phyloP scores from a whole-genome alignment of 2,888 invertebrate species.

The Apamea epomidion region DNA sequence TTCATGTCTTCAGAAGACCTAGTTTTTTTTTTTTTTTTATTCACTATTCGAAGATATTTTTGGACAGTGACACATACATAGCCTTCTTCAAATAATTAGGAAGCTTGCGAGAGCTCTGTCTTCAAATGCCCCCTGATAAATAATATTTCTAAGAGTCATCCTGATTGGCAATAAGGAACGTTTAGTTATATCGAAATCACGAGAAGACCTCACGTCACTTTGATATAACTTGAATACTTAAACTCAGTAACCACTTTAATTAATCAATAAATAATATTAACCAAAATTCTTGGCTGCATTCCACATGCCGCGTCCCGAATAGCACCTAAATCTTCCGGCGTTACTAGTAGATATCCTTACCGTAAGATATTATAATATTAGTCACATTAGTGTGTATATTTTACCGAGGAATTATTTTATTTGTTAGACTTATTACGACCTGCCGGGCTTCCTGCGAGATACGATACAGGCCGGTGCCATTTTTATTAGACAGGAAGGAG shows the following conservation, averaged over 20 bases:
- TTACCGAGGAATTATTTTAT: constrained; percentile 89
- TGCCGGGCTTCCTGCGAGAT: constrained; percentile 85
- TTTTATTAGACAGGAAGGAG: constrained; percentile 90
- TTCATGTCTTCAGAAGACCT: background rate
- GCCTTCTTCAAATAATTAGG: background rate
- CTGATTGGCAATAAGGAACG: background rate
- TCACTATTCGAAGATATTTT: background rate
- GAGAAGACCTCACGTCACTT: too few relatives aligned
- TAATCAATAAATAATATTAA: constrained; percentile 8
- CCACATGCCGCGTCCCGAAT: constrained; percentile 73
- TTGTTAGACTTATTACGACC: constrained; percentile 88
- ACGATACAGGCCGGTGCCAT: constrained; percentile 83
- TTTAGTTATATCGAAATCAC: background rate
- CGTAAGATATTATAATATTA: constrained; percentile 89
- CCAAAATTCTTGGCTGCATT: constrained; percentile 65
- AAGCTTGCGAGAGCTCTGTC: background rate
- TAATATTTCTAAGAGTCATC: background rate
- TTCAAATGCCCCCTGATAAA: background rate
- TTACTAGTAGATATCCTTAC: constrained; percentile 88
- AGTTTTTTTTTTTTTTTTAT: background rate
- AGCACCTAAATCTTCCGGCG: constrained; percentile 88
- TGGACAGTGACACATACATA: too few relatives aligned
- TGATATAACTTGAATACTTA: background rate
- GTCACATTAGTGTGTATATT: constrained; percentile 90
- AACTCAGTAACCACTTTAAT: background rate